A percentile compares a stretch with the other conserved stretches of the same genome.
Conservation (phyloP, 2,797 vertebrate species). For the Sylvia borin region DNA sequence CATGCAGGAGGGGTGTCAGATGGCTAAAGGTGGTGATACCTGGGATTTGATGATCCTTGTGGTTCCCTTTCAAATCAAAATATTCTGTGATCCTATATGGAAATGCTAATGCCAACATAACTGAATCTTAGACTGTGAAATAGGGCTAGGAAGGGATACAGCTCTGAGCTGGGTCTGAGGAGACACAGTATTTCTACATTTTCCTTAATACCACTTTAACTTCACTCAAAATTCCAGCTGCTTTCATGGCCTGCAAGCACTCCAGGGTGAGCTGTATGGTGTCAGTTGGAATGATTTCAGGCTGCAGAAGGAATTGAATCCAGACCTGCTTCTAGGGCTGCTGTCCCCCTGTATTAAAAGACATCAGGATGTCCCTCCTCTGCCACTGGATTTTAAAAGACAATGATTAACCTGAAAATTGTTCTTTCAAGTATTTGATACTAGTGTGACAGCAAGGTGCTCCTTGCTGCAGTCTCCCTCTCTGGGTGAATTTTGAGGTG, state of each 20-base stretch:
- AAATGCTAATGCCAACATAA: not conserved
- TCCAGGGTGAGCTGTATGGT: not conserved
- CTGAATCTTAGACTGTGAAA: not conserved
- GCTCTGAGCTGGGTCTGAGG: not conserved
- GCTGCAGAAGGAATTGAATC: not conserved
- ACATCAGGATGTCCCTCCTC: not conserved
- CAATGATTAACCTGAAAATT: not conserved
- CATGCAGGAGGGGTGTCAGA: not conserved
- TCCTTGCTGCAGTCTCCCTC: not conserved
- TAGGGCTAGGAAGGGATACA: not conserved
- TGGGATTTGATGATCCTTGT: not conserved
- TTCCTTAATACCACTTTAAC: not conserved
- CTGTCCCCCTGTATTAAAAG: not conserved
- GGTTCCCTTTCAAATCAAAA: not conserved
- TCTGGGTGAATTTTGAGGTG: not conserved
- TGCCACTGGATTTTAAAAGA: not conserved
- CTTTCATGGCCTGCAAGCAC: fast-evolving
- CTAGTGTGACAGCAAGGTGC: not conserved
- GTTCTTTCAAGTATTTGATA: not conserved
- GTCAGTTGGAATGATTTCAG: not conserved
- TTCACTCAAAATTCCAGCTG: not conserved
- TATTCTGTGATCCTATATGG: not conserved
- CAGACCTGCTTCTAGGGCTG: not conserved
- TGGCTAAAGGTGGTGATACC: not conserved
- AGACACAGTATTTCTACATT: not conserved